These are phyloP conservation scores for Lampris megalopsis DNA, from an alignment of 2,113 vertebrate species.

Conservation along the genomic window DNA sequence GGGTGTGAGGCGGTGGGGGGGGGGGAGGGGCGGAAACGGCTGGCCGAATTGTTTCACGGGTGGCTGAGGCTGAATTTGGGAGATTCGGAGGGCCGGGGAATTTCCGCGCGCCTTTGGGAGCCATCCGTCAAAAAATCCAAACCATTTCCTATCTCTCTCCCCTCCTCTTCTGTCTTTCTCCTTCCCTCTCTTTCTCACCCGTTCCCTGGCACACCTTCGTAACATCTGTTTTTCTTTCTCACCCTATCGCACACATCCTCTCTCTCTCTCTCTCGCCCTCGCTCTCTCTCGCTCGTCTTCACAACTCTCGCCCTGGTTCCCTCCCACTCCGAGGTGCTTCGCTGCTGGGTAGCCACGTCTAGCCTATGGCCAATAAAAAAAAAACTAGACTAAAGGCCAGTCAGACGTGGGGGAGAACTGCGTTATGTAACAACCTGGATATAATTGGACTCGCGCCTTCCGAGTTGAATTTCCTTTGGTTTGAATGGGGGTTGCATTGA, in stretches of 20 bases:
- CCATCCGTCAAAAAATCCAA: constrained; percentile 77
- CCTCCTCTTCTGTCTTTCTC: constrained; percentile 18
- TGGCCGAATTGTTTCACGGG: constrained; percentile 42
- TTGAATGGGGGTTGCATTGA: too few relatives aligned
- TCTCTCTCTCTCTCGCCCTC: constrained; percentile 16
- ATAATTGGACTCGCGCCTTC: too few relatives aligned
- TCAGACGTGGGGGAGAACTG: too few relatives aligned
- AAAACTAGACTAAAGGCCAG: too few relatives aligned
- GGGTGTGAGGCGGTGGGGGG: not conserved
- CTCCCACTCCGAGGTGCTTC: not conserved
- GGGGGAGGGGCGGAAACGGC: constrained; percentile 27
- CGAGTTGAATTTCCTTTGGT: too few relatives aligned
- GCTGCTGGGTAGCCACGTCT: too few relatives aligned
- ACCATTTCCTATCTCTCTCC: constrained; percentile 76
- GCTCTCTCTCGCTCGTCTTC: not conserved
- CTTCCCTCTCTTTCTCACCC: constrained; percentile 9
- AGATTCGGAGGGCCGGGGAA: constrained; percentile 67
- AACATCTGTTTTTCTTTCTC: constrained; percentile 71
- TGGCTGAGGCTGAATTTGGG: constrained; percentile 28
- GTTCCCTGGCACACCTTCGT: constrained; percentile 26
- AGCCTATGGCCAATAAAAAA: too few relatives aligned
- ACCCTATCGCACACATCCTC: constrained; percentile 18
- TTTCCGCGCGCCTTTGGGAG: constrained; percentile 69
- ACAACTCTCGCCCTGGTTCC: constrained; percentile 3
- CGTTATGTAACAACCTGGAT: too few relatives aligned